Conservation (phyloP, 1,140 invertebrate genomes). For the Drosophila virilis region DNA sequence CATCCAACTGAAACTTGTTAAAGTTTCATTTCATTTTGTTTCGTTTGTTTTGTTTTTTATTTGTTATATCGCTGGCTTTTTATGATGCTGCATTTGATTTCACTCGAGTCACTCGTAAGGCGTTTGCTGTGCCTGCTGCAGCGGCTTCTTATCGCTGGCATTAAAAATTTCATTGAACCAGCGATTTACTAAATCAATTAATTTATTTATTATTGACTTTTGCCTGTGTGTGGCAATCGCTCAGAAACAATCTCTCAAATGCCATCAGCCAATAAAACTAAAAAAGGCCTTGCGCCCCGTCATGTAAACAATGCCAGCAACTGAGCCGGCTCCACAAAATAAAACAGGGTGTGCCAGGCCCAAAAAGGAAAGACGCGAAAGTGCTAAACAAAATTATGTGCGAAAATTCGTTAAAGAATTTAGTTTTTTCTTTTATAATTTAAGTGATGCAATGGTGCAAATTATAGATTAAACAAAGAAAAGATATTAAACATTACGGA, state of each 20-base stretch:
- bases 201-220: conserved; percentile 70
- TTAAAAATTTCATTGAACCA: conserved; percentile 61
- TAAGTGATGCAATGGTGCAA: background rate
- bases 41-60: conserved; percentile 14
- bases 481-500: background rate
- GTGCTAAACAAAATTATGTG: background rate
- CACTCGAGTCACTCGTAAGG: conserved; percentile 10
- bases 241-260: conserved; percentile 63
- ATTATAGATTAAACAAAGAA: background rate
- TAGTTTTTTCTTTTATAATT: too few relatives aligned
- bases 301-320: conserved; percentile 71
- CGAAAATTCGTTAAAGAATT: background rate
- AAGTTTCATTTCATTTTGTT: conserved; percentile 24
- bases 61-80: conserved; percentile 8
- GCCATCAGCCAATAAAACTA: conserved; percentile 52
- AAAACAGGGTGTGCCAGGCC: conserved; percentile 58
- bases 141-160: conserved; percentile 37
- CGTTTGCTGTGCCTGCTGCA: background rate
- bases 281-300: conserved; percentile 54
- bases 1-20: conserved; percentile 34
- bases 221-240: conserved; percentile 62
- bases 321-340: conserved; percentile 47
- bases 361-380: background rate
- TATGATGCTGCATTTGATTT: conserved; percentile 16
- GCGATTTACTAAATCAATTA: conserved; percentile 72